Conservation (phyloP, 2,888 invertebrate genomes). For the Adelognathus sp. region DNA sequence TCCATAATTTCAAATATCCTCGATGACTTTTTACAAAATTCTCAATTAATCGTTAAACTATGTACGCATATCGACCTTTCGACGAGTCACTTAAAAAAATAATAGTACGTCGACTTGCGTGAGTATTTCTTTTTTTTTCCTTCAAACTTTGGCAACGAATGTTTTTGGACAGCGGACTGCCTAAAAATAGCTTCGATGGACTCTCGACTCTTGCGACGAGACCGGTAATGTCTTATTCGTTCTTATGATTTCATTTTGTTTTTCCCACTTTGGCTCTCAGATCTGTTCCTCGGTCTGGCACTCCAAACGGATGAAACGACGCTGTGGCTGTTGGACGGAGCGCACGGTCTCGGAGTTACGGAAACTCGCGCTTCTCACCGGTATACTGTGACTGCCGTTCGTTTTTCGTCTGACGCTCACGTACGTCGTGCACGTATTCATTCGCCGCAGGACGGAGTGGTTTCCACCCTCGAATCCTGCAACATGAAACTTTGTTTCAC, state of each 20-base stretch:
- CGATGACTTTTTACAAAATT: constrained; percentile 24
- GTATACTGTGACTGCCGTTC: constrained; percentile 68
- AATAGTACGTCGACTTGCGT: background rate
- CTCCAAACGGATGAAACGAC: constrained; percentile 65
- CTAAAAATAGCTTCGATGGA: background rate
- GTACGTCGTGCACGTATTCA: constrained; percentile 86
- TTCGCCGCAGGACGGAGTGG: constrained; percentile 84
- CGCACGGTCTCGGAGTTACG: constrained; percentile 64
- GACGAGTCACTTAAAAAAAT: background rate
- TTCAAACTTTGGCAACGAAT: background rate
- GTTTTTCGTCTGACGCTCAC: constrained; percentile 83
- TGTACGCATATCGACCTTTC: background rate
- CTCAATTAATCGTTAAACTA: background rate
- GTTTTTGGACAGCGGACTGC: background rate
- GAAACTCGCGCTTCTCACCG: constrained; percentile 70
- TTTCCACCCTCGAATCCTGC: constrained; percentile 82
- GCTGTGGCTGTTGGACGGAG: constrained; percentile 57
- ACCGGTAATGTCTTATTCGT: background rate
- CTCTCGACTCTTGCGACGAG: background rate
- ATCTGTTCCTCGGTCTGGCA: constrained; percentile 71
- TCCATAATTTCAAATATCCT: background rate
- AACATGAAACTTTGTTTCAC: constrained; percentile 56
- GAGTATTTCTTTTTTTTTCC: background rate
- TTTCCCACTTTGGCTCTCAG: constrained; percentile 52
- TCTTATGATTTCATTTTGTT: background rate